A percentile compares a stretch with the other conserved stretches of the same genome.
These are phyloP conservation scores for Tinamus guttatus DNA, from an alignment of 2,113 vertebrate genomes.

Conservation along the genomic window DNA sequence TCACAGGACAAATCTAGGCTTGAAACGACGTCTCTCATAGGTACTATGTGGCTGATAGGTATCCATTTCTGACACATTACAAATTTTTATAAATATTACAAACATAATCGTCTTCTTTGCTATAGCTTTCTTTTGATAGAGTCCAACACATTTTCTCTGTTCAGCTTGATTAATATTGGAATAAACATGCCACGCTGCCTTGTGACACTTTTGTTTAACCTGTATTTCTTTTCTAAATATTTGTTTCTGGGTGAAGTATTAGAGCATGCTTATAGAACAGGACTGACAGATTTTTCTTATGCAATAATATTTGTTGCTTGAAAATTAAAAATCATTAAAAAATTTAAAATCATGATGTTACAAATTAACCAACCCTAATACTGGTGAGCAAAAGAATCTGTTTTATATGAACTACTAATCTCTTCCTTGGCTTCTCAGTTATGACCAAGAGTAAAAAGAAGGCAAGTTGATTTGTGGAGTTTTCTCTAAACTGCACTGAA, in stretches of 20 bases:
- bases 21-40: background rate
- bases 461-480: background rate
- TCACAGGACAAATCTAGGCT: slow-evolving; percentile 5
- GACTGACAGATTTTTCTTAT: background rate
- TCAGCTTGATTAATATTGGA: background rate
- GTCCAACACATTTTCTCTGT: background rate
- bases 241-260: background rate
- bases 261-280: background rate
- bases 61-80: background rate
- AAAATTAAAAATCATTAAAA: background rate
- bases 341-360: background rate
- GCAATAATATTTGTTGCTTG: background rate
- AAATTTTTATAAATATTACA: background rate
- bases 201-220: background rate
- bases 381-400: background rate
- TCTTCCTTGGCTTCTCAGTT: background rate
- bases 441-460: background rate
- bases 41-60: background rate
- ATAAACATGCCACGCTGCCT: background rate
- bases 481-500: background rate
- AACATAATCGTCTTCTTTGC: background rate
- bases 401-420: background rate
- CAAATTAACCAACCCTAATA: background rate
- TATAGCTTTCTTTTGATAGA: background rate
- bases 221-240: background rate